These are phyloP conservation scores for Opisthocomus hoazin DNA, from an alignment of 2,113 vertebrate genomes.

Conservation along the genomic window DNA sequence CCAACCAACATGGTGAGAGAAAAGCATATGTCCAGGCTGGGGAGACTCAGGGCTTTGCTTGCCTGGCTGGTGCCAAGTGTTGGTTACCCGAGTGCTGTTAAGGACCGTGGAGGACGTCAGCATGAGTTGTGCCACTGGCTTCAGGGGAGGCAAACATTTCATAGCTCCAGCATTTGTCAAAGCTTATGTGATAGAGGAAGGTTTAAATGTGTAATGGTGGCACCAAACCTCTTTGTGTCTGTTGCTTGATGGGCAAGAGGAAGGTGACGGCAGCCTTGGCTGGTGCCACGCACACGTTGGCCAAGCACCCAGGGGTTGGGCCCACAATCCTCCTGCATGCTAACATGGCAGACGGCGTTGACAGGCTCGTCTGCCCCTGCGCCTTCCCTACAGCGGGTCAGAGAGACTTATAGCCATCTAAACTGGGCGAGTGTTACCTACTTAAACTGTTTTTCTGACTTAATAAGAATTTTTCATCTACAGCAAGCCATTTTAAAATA, in stretches of 20 bases:
- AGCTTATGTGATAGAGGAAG: background rate
- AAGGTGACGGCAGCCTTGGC: background rate
- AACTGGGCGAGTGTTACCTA: conserved; percentile 77
- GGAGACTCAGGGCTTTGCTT: background rate
- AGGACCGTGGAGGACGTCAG: fast-evolving
- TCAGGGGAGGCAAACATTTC: no score
- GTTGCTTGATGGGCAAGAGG: fast-evolving
- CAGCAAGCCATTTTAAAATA: conserved; percentile 88
- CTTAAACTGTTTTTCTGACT: conserved; percentile 79
- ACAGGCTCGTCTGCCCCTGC: background rate
- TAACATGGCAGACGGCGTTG: background rate
- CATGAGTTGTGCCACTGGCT: background rate
- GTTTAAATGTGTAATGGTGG: background rate
- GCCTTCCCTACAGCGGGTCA: conserved; percentile 48
- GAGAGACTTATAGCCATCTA: conserved; percentile 71
- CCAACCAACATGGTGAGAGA: fast-evolving
- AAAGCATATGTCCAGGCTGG: background rate
- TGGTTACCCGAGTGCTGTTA: fast-evolving
- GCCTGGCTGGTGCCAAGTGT: background rate
- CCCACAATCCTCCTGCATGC: background rate
- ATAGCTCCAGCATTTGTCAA: background rate
- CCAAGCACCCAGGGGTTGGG: background rate
- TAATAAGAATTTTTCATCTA: conserved; percentile 88
- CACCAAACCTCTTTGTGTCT: background rate
- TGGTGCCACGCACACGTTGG: fast-evolving